Conservation (phyloP, 2,888 invertebrate species). For the Drosophila paramelanica region DNA sequence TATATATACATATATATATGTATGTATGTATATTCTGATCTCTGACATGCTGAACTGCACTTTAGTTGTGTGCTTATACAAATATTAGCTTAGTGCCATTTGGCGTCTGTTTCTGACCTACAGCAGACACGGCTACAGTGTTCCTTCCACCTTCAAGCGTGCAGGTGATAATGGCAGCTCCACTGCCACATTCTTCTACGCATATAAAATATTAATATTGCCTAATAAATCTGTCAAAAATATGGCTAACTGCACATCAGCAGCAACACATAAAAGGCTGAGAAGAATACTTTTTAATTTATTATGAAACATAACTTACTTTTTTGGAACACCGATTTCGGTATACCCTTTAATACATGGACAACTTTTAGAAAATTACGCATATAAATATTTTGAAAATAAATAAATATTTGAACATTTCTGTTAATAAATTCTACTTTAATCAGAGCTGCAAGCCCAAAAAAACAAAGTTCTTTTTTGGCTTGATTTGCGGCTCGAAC, state of each 20-base stretch:
- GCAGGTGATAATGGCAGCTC: slow-evolving; percentile 70
- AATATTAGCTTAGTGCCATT: slow-evolving; percentile 21
- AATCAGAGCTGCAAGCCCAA: too few species aligned
- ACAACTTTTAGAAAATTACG: too few species aligned
- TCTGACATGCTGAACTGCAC: slow-evolving; percentile 4
- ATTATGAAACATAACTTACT: not conserved
- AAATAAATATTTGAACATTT: too few species aligned
- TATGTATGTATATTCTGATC: not conserved
- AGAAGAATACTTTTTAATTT: slow-evolving; percentile 33
- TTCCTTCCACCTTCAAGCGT: slow-evolving; percentile 14
- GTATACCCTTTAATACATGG: slow-evolving; percentile 4
- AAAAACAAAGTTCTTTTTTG: too few species aligned
- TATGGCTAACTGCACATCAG: slow-evolving; percentile 65
- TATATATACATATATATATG: not conserved
- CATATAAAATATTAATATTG: slow-evolving; percentile 70
- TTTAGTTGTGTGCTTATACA: slow-evolving; percentile 12
- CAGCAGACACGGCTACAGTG: slow-evolving; percentile 46
- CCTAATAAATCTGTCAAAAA: slow-evolving; percentile 80
- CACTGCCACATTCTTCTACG: slow-evolving; percentile 42
- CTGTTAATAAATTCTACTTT: too few species aligned
- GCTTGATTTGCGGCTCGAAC: too few species aligned
- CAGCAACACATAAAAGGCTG: slow-evolving; percentile 40
- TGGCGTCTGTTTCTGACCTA: slow-evolving; percentile 54
- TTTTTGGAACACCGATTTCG: not conserved
- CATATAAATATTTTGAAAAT: too few species aligned